phyloP scores from a whole-genome alignment of 2,888 invertebrate genomes.

The Romanomermis culicivorax region DNA sequence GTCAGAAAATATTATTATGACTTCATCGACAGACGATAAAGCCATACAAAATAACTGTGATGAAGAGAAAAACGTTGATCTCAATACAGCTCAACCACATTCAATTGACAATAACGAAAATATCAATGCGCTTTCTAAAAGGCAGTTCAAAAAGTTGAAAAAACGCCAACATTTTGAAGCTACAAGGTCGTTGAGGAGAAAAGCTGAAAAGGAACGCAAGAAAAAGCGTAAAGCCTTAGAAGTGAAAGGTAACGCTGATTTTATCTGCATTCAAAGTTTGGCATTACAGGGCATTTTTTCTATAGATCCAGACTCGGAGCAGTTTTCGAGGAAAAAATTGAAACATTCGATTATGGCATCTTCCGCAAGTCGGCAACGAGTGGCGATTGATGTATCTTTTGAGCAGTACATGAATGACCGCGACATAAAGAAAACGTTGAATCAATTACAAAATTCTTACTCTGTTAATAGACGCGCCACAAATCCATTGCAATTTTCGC shows the following conservation, averaged over 20 bases:
- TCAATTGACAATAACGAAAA: too few relatives aligned
- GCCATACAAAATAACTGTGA: too few relatives aligned
- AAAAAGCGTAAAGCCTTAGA: too few relatives aligned
- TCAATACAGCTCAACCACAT: too few relatives aligned
- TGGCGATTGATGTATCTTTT: slow-evolving; percentile 73
- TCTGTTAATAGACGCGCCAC: slow-evolving; percentile 9
- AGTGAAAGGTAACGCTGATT: too few relatives aligned
- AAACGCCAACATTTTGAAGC: slow-evolving; percentile 52
- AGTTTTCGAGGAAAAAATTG: too few relatives aligned
- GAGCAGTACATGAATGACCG: slow-evolving; percentile 70
- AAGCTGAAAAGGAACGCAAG: slow-evolving; percentile 29
- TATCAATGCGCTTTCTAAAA: slow-evolving; percentile 31
- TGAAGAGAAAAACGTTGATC: too few relatives aligned
- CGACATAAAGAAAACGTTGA: slow-evolving; percentile 16
- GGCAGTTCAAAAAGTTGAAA: slow-evolving; percentile 44
- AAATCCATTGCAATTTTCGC: slow-evolving; percentile 6
- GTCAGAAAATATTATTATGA: too few relatives aligned
- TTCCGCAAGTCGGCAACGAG: slow-evolving; percentile 44
- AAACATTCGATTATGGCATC: neutral
- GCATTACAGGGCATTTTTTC: too few relatives aligned
- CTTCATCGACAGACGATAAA: too few relatives aligned
- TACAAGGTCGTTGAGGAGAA: slow-evolving; percentile 46
- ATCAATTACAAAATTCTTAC: slow-evolving; percentile 9
- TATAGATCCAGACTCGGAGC: too few relatives aligned
- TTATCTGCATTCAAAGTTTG: too few relatives aligned